A percentile compares a stretch with the other conserved stretches of the same genome.
These are phyloP conservation scores for Chrysolina haemoptera DNA, from an alignment of 2,888 invertebrate species.

Conservation along the genomic window DNA sequence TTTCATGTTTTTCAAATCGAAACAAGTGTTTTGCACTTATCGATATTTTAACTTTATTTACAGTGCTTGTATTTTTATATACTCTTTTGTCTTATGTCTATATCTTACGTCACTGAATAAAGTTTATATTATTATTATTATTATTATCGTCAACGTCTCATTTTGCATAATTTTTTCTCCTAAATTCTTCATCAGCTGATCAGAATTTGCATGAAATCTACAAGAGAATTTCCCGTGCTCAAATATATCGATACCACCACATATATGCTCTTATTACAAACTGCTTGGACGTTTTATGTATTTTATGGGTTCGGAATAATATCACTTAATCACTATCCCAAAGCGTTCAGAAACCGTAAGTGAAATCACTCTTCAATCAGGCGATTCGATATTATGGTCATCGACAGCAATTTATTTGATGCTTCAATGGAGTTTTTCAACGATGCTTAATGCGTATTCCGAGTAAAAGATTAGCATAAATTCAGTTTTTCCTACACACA, in stretches of 20 bases:
- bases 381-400: constrained; percentile 34
- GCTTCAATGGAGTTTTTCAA: constrained; percentile 25
- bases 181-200: too few species aligned
- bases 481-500: not conserved
- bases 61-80: too few species aligned
- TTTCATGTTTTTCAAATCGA: too few species aligned
- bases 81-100: too few species aligned
- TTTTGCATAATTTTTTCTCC: too few species aligned
- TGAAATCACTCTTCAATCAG: constrained; percentile 40
- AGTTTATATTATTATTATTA: too few species aligned
- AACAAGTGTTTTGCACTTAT: too few species aligned
- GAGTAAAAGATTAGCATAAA: constrained; percentile 1
- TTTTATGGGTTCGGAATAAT: constrained; percentile 8
- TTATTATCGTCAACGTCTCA: too few species aligned
- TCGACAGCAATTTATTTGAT: constrained; percentile 38
- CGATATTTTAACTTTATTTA: too few species aligned
- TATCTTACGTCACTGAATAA: too few species aligned
- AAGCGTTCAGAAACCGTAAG: constrained; percentile 24
- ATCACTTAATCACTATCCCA: constrained; percentile 17
- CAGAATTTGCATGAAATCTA: too few species aligned
- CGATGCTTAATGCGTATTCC: not conserved
- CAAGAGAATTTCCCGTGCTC: too few species aligned
- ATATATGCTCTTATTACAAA: not conserved
- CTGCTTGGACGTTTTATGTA: not conserved
- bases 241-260: not conserved